phyloP scores from a whole-genome alignment of 2,797 vertebrate species.

The Macrochelys suwanniensis region DNA sequence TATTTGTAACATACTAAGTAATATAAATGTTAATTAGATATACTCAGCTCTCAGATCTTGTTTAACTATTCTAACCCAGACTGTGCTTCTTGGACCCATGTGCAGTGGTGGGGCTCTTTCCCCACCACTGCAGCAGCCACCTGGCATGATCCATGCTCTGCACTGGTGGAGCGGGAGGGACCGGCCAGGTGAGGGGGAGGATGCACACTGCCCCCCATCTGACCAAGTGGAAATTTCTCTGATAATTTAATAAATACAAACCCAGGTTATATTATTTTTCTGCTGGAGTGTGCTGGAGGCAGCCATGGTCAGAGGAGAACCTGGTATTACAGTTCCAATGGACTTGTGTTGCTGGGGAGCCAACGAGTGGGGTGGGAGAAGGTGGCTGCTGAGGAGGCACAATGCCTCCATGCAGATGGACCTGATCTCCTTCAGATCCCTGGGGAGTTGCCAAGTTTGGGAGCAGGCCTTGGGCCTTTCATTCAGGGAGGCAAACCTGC shows the following conservation, averaged over 20 bases:
- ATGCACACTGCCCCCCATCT: background rate
- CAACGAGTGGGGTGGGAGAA: background rate
- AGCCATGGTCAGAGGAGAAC: background rate
- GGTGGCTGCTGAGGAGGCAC: background rate
- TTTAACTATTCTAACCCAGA: background rate
- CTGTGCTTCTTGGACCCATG: rapidly evolving
- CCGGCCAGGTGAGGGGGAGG: background rate
- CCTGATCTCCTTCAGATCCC: background rate
- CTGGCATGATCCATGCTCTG: background rate
- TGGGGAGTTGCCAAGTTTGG: background rate
- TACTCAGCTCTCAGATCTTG: background rate
- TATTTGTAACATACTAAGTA: background rate
- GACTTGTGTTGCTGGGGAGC: background rate
- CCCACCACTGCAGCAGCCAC: background rate
- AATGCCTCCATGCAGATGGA: background rate
- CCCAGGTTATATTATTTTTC: background rate
- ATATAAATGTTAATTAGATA: background rate
- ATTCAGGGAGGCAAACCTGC: background rate
- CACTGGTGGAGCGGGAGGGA: background rate
- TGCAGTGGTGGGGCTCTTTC: background rate
- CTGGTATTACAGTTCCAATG: background rate
- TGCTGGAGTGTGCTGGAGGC: rapidly evolving
- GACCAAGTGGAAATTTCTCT: background rate
- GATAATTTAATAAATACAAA: background rate
- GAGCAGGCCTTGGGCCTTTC: background rate